phyloP scores from a whole-genome alignment of 2,888 invertebrate genomes.

The Ormia ochracea region DNA sequence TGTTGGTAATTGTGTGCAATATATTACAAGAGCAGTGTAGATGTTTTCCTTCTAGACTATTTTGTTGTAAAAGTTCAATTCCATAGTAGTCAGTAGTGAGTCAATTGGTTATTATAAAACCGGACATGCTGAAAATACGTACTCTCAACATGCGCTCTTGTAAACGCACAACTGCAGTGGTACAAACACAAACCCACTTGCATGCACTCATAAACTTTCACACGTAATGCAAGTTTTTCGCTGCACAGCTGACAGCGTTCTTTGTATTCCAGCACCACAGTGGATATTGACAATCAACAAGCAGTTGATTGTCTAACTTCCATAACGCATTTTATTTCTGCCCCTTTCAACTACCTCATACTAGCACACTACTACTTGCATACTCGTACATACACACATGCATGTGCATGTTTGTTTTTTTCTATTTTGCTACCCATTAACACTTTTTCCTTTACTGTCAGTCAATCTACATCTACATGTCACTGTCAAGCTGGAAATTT shows the following conservation, averaged over 20 bases:
- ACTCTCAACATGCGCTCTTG: neutral
- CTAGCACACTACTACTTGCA: neutral
- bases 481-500: slow-evolving; percentile 53
- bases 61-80: slow-evolving; percentile 45
- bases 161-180: neutral
- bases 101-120: slow-evolving; percentile 51
- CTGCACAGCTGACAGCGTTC: slow-evolving; percentile 24
- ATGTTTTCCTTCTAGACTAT: slow-evolving; percentile 33
- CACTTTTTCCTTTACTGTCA: slow-evolving; percentile 28
- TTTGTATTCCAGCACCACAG: slow-evolving; percentile 1
- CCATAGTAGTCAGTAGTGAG: slow-evolving; percentile 32
- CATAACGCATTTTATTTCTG: slow-evolving; percentile 15
- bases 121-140: slow-evolving; percentile 38
- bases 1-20: slow-evolving; percentile 38
- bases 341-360: slow-evolving; percentile 17
- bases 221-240: neutral
- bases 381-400: neutral
- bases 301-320: slow-evolving; percentile 35
- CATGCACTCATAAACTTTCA: neutral
- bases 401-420: neutral
- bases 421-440: neutral
- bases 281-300: slow-evolving; percentile 13
- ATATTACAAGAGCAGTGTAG: slow-evolving; percentile 9
- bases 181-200: neutral
- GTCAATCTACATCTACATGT: slow-evolving; percentile 39